Conservation (phyloP, 2,113 vertebrate species). For the Pygoscelis antarcticus region DNA sequence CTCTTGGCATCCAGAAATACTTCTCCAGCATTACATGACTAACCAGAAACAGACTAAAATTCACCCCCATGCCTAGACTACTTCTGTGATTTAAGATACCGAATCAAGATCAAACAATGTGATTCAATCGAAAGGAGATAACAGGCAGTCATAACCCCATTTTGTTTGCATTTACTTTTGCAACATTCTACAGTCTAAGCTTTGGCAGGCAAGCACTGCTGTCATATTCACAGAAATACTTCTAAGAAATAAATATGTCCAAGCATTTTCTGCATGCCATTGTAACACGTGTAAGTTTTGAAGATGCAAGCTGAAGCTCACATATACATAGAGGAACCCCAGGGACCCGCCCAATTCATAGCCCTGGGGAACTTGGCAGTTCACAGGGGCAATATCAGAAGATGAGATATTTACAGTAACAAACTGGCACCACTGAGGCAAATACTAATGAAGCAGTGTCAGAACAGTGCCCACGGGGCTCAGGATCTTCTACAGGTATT, state of each 20-base stretch:
- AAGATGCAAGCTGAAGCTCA: background rate
- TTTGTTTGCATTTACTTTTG: background rate
- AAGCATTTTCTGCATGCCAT: background rate
- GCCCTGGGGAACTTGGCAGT: constrained; percentile 40
- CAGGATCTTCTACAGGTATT: constrained; percentile 50
- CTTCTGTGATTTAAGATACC: background rate
- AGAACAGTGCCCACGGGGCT: constrained; percentile 38
- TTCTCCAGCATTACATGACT: background rate
- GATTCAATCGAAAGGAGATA: background rate
- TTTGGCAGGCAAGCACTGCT: background rate
- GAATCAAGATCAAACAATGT: background rate
- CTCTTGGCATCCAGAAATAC: background rate
- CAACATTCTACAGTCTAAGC: background rate
- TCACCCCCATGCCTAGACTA: background rate
- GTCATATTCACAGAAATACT: background rate
- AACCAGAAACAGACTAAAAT: background rate
- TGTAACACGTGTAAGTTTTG: background rate
- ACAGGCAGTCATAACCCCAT: background rate
- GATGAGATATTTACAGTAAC: constrained; percentile 58
- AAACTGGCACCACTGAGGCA: constrained; percentile 51
- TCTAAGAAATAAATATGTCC: background rate
- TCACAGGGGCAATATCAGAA: constrained; percentile 52
- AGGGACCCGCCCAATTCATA: constrained; percentile 53
- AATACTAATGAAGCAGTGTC: constrained; percentile 64
- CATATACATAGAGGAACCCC: background rate